Conservation (phyloP, 2,797 vertebrate genomes). For the Menidia menidia region DNA sequence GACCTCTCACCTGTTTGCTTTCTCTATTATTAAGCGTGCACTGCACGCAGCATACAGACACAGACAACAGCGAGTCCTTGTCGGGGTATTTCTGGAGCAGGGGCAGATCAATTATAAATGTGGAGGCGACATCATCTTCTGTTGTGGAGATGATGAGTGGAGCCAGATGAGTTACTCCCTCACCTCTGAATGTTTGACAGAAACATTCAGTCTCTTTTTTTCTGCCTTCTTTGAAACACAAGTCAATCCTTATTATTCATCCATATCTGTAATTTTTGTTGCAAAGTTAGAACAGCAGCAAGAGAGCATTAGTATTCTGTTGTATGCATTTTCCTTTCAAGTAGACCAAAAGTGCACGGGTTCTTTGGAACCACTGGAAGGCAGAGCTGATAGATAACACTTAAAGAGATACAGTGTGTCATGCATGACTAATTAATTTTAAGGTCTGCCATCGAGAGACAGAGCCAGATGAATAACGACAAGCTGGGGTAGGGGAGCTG, state of each 20-base stretch:
- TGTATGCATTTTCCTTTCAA: constrained; percentile 24
- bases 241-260: constrained; percentile 14
- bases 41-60: constrained; percentile 22
- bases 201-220: constrained; percentile 4
- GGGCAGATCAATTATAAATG: constrained; percentile 76
- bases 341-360: constrained; percentile 16
- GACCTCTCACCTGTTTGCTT: constrained; percentile 66
- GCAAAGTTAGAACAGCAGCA: neutral
- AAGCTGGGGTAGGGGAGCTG: constrained; percentile 36
- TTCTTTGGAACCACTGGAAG: constrained; percentile 16
- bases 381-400: constrained; percentile 24
- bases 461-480: constrained; percentile 50
- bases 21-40: constrained; percentile 56
- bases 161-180: constrained; percentile 44
- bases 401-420: constrained; percentile 35
- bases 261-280: neutral
- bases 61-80: constrained; percentile 39
- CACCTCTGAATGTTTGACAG: constrained; percentile 17
- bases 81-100: constrained; percentile 68
- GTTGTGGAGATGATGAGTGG: constrained; percentile 42
- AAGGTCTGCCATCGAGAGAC: constrained; percentile 27
- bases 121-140: constrained; percentile 53
- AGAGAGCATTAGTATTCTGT: constrained; percentile 12
- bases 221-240: constrained; percentile 24
- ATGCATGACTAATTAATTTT: constrained; percentile 62